Percentiles rank a stretch among this genome's conserved stretches.
phyloP scores from a whole-genome alignment of 92 coral and sea anemone genomes.

The Isaurus tuberculatus region DNA sequence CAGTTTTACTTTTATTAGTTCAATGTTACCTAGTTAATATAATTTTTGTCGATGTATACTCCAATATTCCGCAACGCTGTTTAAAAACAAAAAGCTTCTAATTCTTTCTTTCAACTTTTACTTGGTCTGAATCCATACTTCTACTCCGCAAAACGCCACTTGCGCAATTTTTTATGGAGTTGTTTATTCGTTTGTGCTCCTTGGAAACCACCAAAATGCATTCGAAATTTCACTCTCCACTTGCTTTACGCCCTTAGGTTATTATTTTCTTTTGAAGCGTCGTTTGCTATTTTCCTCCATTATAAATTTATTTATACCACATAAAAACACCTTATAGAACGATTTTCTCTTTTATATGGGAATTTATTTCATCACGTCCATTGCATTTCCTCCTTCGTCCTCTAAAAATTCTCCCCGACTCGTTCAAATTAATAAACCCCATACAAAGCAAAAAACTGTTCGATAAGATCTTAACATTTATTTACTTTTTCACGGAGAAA shows the following conservation, averaged over 20 bases:
- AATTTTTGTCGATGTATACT: constrained; percentile 5
- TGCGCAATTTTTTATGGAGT: background rate
- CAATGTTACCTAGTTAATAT: background rate
- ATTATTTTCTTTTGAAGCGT: background rate
- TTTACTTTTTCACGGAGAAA: background rate
- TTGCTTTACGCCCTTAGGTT: constrained; percentile 4
- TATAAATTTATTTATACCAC: constrained; percentile 7
- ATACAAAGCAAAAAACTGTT: background rate
- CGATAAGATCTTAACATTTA: constrained; percentile 8
- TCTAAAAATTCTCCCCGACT: background rate
- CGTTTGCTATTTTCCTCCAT: background rate
- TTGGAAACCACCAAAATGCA: constrained; percentile 3
- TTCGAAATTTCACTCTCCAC: background rate
- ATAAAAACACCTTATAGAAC: constrained; percentile 4
- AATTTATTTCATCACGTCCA: background rate
- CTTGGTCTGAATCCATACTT: background rate
- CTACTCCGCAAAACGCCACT: constrained; percentile 1
- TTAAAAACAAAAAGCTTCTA: constrained; percentile 3
- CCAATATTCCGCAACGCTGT: background rate
- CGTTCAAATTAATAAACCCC: constrained; percentile 9
- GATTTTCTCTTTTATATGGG: constrained; percentile 8
- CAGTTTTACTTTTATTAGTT: background rate
- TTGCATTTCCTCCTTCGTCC: constrained; percentile 7
- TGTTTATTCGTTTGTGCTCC: constrained; percentile 10
- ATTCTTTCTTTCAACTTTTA: constrained; percentile 4